Base-by-base conservation (phyloP, 1,140 invertebrate species). In the Neomicropteryx cornuta region DNA sequence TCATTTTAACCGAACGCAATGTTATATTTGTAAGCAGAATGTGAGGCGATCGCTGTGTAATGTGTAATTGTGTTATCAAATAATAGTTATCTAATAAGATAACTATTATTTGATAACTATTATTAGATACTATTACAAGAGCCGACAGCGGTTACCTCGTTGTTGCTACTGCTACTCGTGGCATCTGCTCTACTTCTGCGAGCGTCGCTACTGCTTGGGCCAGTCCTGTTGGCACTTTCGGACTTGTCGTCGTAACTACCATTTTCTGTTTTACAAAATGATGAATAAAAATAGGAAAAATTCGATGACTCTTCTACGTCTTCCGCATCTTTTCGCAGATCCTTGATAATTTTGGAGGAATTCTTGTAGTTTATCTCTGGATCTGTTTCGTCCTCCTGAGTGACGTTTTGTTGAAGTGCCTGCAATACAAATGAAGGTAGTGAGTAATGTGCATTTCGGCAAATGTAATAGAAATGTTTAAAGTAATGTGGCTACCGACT, bases 211-310 rank as follows among this genome's bases (percentile, higher is more conserved):
- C 3, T 23, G 27, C 33, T 37, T 43, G 23, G 16, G 22, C 29
- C n/a, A n/a, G n/a, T n/a, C n/a, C n/a, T n/a, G n/a, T n/a, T n/a
- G 24, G 29, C n/a, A 22, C 36, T 22, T 16, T 39, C 18, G 6
- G 5, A 17, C n/a, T 33, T 29, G 29, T 23, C 39, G 10, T 33
- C 42, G 21, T 40, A 42, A 18, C 39, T 36, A 1, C 39, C 41
- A 6, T 16, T 22, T 17, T 71, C 70, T 1, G 70, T 72, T 52
- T 71, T 71, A 6, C 71, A 56, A 37, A 72, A 68, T 13, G 69
- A 72, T 0, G 69, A 72, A 47, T 70, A 71, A 36, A 68, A 71
- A 1, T 66, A 69, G 8, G 70, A 72, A 46, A 68, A 70, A 43
- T 64, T 69, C 37, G 67, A 70, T 30, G 60, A 65, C 33, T 67